Percentiles rank a stretch among this genome's conserved stretches.
Conservation (phyloP, 2,797 vertebrate genomes). For the Psittacula derbiana region DNA sequence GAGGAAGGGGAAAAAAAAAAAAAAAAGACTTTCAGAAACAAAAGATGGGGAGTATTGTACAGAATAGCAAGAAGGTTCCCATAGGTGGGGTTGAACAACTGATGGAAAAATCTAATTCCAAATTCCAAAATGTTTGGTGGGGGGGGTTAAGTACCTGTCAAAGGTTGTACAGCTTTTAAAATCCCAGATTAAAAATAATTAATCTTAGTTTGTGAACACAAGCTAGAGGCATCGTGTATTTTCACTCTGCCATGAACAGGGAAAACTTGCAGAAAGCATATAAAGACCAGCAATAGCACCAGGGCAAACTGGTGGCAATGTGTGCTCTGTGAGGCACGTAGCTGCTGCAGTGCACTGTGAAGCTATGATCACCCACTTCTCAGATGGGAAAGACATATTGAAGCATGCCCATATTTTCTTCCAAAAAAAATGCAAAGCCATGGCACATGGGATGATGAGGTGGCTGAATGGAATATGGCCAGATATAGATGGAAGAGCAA, state of each 20-base stretch:
- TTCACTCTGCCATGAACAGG: neutral
- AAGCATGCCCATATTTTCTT: neutral
- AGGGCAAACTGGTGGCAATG: neutral
- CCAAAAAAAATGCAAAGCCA: accelerated
- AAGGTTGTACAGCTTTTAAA: neutral
- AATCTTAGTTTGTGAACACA: neutral
- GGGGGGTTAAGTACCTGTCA: neutral
- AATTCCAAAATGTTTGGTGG: neutral
- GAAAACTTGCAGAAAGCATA: neutral
- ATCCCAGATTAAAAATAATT: neutral
- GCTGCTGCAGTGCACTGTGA: neutral
- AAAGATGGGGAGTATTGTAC: neutral
- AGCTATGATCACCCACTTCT: neutral
- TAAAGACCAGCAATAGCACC: neutral
- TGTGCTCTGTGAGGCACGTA: accelerated
- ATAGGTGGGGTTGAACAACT: neutral
- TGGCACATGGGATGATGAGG: neutral
- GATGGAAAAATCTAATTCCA: neutral
- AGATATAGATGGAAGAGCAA: neutral
- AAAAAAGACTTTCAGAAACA: neutral
- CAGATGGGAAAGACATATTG: neutral
- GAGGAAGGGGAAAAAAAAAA: neutral
- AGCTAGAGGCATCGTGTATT: neutral
- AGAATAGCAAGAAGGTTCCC: neutral
- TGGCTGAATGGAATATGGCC: neutral